A percentile compares a stretch with the other conserved stretches of the same genome.
Evolutionary conservation across 92 coral and sea anemone species (phyloP).

Genomic region (Paragorgia papillata): DNA sequence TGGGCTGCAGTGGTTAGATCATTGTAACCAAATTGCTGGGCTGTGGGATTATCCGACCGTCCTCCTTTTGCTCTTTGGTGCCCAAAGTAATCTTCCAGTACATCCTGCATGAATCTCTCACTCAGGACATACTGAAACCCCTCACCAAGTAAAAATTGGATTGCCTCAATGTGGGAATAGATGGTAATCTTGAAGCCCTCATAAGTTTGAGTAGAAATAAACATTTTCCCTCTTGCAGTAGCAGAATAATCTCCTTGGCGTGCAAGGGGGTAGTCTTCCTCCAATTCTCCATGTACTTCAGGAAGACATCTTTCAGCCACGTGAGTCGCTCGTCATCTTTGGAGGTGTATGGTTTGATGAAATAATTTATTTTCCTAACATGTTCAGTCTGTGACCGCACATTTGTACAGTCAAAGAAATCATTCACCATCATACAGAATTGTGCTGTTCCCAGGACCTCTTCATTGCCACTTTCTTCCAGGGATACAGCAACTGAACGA

Average conservation of each 20-base stretch:
- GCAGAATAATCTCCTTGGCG: neutral
- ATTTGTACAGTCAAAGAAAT: slow-evolving; percentile 65
- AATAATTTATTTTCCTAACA: slow-evolving; percentile 62
- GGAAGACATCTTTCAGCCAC: slow-evolving; percentile 24
- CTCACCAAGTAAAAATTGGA: neutral
- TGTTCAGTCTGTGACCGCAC: slow-evolving; percentile 64
- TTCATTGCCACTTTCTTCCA: no score
- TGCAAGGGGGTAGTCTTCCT: neutral
- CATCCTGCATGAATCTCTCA: slow-evolving; percentile 23
- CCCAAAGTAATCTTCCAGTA: slow-evolving; percentile 23
- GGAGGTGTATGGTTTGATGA: slow-evolving; percentile 67
- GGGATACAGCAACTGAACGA: no score
- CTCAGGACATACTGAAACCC: slow-evolving; percentile 12
- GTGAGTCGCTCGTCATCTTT: slow-evolving; percentile 59
- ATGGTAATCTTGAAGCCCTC: slow-evolving; percentile 7
- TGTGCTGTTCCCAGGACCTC: slow-evolving; percentile 57
- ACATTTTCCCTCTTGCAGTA: neutral
- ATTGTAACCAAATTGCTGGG: no score
- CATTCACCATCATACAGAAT: slow-evolving; percentile 62
- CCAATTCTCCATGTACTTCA: slow-evolving; percentile 14
- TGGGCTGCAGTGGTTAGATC: slow-evolving; percentile 19
- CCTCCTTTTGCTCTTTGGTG: slow-evolving; percentile 10
- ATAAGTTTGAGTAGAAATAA: slow-evolving; percentile 5
- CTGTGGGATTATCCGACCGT: slow-evolving; percentile 26
- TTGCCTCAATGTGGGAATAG: neutral